Evolutionary conservation across 2,113 vertebrate species (phyloP).

Genomic region (Arenaria interpres): DNA sequence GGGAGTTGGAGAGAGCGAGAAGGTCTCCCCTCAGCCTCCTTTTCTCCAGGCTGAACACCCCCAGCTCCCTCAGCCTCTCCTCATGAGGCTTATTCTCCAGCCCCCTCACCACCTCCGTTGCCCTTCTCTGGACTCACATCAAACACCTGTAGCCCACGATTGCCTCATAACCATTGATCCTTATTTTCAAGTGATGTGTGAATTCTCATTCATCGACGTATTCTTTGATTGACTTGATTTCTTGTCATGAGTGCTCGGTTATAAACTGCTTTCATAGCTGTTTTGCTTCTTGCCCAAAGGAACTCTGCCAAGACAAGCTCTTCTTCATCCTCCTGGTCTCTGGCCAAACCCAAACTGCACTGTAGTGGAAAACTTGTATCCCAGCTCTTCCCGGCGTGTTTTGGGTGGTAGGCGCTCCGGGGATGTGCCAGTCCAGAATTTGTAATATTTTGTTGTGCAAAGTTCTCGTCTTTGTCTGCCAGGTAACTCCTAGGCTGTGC

Average conservation of each 20-base stretch:
- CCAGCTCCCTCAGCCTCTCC: no score
- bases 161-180: neutral
- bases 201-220: neutral
- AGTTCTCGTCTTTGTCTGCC: neutral
- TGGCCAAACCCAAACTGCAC: slow-evolving; percentile 42
- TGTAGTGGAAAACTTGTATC: slow-evolving; percentile 49
- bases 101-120: no score
- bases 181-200: neutral
- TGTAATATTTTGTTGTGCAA: neutral
- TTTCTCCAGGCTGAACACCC: no score
- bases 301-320: slow-evolving; percentile 61
- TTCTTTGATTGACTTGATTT: neutral
- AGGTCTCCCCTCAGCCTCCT: no score
- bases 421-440: neutral
- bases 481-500: neutral
- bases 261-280: slow-evolving; percentile 21
- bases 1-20: no score
- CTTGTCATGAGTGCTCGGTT: neutral
- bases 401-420: neutral
- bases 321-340: slow-evolving; percentile 55
- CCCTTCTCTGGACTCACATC: no score
- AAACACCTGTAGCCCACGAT: neutral
- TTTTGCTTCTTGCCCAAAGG: slow-evolving; percentile 39
- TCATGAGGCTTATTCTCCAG: no score
- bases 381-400: neutral